These are phyloP conservation scores for Pyrrhosoma nymphula DNA, from an alignment of 2,888 invertebrate species.

Conservation along the genomic window DNA sequence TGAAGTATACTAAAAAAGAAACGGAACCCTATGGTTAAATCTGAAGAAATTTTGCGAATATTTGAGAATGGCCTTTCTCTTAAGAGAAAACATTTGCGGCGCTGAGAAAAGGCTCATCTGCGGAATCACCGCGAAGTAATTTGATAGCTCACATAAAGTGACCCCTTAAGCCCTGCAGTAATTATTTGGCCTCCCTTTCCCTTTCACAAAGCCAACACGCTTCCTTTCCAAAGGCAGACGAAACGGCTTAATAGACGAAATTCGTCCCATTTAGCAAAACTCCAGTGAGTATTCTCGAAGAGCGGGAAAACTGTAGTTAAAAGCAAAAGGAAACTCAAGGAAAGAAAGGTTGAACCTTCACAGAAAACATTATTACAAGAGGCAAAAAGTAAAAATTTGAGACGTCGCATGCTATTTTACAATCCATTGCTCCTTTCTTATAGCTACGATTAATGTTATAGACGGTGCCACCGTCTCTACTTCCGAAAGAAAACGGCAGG, in stretches of 20 bases:
- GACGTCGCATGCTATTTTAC: background rate
- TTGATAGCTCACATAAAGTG: background rate
- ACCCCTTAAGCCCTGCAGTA: background rate
- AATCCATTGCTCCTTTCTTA: background rate
- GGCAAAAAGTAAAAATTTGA: background rate
- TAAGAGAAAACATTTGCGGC: background rate
- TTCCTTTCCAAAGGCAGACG: background rate
- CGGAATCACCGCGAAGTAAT: background rate
- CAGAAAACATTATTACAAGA: background rate
- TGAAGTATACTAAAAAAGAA: background rate
- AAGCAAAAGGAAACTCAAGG: background rate
- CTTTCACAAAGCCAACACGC: background rate
- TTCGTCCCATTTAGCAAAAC: background rate
- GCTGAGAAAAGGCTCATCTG: background rate
- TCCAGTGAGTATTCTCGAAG: background rate
- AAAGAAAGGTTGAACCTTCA: background rate
- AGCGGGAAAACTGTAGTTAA: background rate
- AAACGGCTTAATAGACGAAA: background rate
- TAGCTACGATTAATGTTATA: background rate
- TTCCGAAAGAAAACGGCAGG: background rate
- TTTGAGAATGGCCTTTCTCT: background rate
- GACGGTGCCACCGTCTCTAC: background rate
- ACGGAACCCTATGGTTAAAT: background rate
- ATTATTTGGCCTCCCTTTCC: background rate
- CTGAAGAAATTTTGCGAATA: background rate